These are phyloP conservation scores for Helicorthomorpha holstii DNA, from an alignment of 1,140 invertebrate genomes.

Conservation along the genomic window DNA sequence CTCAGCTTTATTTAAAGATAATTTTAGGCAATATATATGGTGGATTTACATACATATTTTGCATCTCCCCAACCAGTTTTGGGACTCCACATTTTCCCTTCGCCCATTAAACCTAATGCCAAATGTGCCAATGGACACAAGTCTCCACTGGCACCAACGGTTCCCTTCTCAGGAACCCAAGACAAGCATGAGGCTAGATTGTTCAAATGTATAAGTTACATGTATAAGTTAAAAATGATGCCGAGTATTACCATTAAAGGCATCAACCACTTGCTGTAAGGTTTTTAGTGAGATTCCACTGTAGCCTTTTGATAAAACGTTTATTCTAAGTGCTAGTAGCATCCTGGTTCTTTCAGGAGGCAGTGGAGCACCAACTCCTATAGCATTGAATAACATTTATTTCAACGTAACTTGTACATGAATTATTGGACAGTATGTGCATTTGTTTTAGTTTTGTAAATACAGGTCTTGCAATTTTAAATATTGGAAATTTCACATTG, in stretches of 20 bases:
- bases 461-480: neutral
- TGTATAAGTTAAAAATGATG: slow-evolving; percentile 1
- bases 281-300: slow-evolving; percentile 47
- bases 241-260: slow-evolving; percentile 43
- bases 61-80: slow-evolving; percentile 51
- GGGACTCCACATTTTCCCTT: slow-evolving; percentile 59
- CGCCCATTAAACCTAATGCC: slow-evolving; percentile 50
- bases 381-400: neutral
- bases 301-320: slow-evolving; percentile 52
- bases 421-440: too few relatives aligned
- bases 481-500: too few relatives aligned
- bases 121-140: slow-evolving; percentile 51
- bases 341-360: slow-evolving; percentile 43
- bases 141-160: slow-evolving; percentile 55
- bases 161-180: slow-evolving; percentile 54
- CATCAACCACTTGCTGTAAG: slow-evolving; percentile 42
- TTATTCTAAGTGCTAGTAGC: slow-evolving; percentile 50
- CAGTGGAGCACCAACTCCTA: slow-evolving; percentile 45
- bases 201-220: slow-evolving; percentile 9
- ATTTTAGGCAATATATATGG: neutral
- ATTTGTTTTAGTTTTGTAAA: neutral
- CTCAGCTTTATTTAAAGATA: neutral
- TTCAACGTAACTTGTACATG: too few relatives aligned
- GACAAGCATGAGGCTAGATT: slow-evolving; percentile 44
- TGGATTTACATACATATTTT: slow-evolving; percentile 30